Evolutionary conservation across 2,797 vertebrate species (phyloP), one percentile per base, ranked within the genome.

Genomic region (Spheniscus humboldti): DNA sequence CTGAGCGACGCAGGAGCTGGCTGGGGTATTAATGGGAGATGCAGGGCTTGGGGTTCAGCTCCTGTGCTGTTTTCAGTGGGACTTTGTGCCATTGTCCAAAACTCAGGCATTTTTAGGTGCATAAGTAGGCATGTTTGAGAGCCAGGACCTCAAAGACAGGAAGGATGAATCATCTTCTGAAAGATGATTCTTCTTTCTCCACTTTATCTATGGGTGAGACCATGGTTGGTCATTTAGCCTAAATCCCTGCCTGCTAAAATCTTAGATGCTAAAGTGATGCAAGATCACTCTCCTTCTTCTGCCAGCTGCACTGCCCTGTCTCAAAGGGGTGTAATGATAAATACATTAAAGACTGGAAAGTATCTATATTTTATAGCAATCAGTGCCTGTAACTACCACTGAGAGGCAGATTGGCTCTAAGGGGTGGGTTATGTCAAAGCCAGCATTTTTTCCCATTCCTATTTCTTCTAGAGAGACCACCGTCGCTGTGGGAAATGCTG

Each of bases 401-500:
- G 25, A 31, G 30, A 53, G 41, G n/a, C 25, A 74, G 43, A 47
- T 9, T 39, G 64, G 31, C 19, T 47, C 73, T 43, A 37, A 33
- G 13, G 47, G 14, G 24, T 50, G 24, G 8, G 17, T 74, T 68
- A 19, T 10, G 27, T 47, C n/a, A 41, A 74, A 52, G 6, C 27
- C 53, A 71, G 10, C 19, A 25, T 57, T 74, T 86, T 33, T 27
- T 5, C 33, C 33, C 4, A 1, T 20, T 56, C 30, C 2, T 15
- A 2, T 53, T 71, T 27, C 43, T 33, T 48, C 41, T 57, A 59
- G 68, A 52, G 56, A 37, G 24, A 43, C 18, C 1, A n/a, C 18
- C 2, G 0, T 35, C 0, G 0, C 24, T 33, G 27, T 33, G 47
- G 62, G 52, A 86, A 66, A 50, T 5, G 24, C 5, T 64, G 35